Conservation (phyloP, 2,888 invertebrate species). For the Cremastinae sp. region DNA sequence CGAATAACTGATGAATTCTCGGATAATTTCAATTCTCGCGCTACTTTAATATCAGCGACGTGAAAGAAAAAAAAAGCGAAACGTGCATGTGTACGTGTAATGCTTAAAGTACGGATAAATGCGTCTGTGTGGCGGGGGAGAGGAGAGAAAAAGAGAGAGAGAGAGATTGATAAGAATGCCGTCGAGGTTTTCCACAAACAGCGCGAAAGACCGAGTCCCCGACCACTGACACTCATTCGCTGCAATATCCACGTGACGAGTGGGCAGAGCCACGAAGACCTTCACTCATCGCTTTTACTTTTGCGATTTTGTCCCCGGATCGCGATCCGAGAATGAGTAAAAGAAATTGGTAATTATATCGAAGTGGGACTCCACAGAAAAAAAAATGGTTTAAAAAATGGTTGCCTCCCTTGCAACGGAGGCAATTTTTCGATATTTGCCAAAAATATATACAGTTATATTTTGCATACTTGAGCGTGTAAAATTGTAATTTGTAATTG, state of each 20-base stretch:
- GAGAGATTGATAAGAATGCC: conserved; percentile 53
- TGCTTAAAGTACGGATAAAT: conserved; percentile 29
- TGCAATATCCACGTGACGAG: conserved; percentile 33
- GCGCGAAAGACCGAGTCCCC: conserved; percentile 22
- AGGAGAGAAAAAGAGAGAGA: conserved; percentile 23
- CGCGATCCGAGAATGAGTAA: no score
- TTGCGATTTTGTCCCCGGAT: background rate
- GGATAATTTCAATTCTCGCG: conserved; percentile 28
- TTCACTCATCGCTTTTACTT: conserved; percentile 33
- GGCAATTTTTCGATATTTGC: no score
- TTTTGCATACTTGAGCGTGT: no score
- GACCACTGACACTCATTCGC: conserved; percentile 22
- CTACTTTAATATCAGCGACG: conserved; percentile 14
- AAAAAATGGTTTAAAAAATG: no score
- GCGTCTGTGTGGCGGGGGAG: conserved; percentile 25
- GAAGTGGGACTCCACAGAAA: no score
- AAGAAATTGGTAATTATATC: no score
- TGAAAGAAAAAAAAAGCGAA: no score
- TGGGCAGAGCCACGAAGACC: conserved; percentile 37
- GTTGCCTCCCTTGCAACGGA: no score
- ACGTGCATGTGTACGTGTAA: background rate
- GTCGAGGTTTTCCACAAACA: conserved; percentile 43
- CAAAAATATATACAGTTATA: no score
- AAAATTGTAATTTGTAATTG: no score
- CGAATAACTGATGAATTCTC: conserved; percentile 45